phyloP scores from a whole-genome alignment of 2,797 vertebrate species.

The Sebastes variabilis region DNA sequence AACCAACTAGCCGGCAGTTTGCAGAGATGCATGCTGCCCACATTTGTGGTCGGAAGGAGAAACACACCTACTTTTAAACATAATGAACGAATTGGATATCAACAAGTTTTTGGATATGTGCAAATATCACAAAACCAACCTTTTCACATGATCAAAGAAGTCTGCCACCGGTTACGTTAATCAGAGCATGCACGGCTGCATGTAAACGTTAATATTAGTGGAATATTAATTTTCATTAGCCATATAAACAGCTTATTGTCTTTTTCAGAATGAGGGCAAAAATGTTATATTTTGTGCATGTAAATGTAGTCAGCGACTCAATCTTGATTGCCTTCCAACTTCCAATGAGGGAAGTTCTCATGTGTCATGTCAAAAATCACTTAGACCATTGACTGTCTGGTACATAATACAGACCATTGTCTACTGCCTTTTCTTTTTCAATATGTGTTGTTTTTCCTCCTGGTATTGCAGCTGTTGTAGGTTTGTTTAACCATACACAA shows the following conservation, averaged over 20 bases:
- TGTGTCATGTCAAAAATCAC: background rate
- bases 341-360: background rate
- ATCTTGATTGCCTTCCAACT: background rate
- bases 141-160: no score
- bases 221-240: no score
- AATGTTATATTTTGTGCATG: rapidly evolving
- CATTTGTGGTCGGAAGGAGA: background rate
- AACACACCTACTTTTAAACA: background rate
- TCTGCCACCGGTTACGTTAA: no score
- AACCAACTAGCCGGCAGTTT: background rate
- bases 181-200: no score
- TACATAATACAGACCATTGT: background rate
- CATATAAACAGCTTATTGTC: no score
- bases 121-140: background rate
- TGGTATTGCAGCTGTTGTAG: background rate
- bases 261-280: no score
- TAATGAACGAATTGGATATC: background rate
- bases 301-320: background rate
- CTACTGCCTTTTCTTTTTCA: background rate
- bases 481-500: background rate
- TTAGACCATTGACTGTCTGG: background rate
- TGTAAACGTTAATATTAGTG: rapidly evolving
- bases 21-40: background rate
- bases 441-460: background rate
- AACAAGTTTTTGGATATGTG: background rate